Evolutionary conservation across 2,797 vertebrate species (phyloP).

Genomic region (Decapterus maruadsi): DNA sequence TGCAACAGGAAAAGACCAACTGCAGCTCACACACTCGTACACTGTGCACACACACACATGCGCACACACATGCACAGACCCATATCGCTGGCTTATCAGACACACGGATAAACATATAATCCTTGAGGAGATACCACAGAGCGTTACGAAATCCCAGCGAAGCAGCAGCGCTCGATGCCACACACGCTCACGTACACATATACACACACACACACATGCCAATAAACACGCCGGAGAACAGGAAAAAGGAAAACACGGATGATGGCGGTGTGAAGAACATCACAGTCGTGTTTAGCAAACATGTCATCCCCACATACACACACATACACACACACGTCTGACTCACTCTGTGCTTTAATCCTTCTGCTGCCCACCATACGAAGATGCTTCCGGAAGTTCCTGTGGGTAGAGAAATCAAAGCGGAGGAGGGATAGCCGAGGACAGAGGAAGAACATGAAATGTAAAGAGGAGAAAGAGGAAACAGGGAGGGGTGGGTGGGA

Average conservation of each 20-base stretch:
- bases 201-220: slow-evolving; percentile 55
- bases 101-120: slow-evolving; percentile 30
- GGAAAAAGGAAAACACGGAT: slow-evolving; percentile 53
- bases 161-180: slow-evolving; percentile 37
- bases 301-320: slow-evolving; percentile 39
- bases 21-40: slow-evolving; percentile 11
- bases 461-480: slow-evolving; percentile 43
- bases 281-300: slow-evolving; percentile 60
- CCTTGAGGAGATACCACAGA: slow-evolving; percentile 16
- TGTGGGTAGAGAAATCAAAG: slow-evolving; percentile 80
- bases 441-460: slow-evolving; percentile 55
- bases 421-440: slow-evolving; percentile 56
- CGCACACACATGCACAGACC: slow-evolving; percentile 21
- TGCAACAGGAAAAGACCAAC: slow-evolving; percentile 42
- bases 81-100: slow-evolving; percentile 19
- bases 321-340: slow-evolving; percentile 57
- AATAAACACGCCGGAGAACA: slow-evolving; percentile 35
- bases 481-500: slow-evolving; percentile 53
- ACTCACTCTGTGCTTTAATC: slow-evolving; percentile 99
- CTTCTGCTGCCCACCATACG: slow-evolving; percentile 99
- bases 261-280: slow-evolving; percentile 66
- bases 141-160: slow-evolving; percentile 16
- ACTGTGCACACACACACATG: neutral
- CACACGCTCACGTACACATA: slow-evolving; percentile 36
- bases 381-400: slow-evolving; percentile 99